Base-by-base conservation (phyloP, 1,140 invertebrate species). In the Drosophila kikkawai region DNA sequence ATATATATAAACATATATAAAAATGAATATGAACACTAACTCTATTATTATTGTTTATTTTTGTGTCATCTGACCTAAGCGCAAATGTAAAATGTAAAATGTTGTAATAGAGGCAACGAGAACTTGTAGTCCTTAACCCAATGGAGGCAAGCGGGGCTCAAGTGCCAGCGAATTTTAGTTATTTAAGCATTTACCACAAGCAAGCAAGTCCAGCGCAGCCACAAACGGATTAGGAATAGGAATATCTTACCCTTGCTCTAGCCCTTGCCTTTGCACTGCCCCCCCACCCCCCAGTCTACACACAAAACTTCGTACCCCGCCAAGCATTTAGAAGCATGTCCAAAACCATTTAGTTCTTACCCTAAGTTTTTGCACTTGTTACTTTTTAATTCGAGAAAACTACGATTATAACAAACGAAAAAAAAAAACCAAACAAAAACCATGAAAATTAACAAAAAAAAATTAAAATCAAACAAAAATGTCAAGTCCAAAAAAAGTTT, bases 111-210 rank as follows among this genome's bases (percentile, higher is more conserved):
- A 74, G 60, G 74, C 64, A 81, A 56, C 58, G 57, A 60, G 57
- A 56, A 60, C 67, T 82, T 81, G 65, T 63, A 66, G 66, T 67
- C 75, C 83, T 79, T 75, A 60, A 86, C 59, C 65, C 58, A 47
- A 82, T 66, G 64, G 84, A 88, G 84, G 84, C 84, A 80, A 55
- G 57, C 76, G 67, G 70, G 66, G 70, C 80, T 69, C 79, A 67
- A 82, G 67, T 86, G 79, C 68, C 82, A 86, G 74, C 79, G 75
- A 82, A 85, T 85, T 86, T 86, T 85, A 84, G 81, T 84, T 84
- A 75, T 86, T 75, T 85, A 86, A 82, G 82, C 79, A 85, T 85
- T 85, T 86, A 86, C 39, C 61, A 67, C 57, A 58, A 53, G 69
- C 68, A 75, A 69, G 37, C 41, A 58, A 65, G 65, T 59, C 78